Conservation (phyloP, 2,888 invertebrate species). For the Nomada fucata region DNA sequence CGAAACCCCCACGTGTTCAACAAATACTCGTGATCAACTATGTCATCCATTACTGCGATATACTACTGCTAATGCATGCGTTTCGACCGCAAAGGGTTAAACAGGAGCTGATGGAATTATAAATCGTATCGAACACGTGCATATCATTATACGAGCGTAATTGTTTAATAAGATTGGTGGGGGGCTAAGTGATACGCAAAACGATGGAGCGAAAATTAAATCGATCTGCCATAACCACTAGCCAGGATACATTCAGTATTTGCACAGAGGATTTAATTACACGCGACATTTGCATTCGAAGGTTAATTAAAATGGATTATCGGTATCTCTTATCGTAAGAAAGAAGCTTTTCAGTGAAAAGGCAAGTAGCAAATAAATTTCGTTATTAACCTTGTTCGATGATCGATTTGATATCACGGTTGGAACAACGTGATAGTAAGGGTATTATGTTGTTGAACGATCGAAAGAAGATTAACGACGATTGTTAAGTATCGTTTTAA, state of each 20-base stretch:
- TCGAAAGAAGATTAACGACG: slow-evolving; percentile 13
- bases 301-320: slow-evolving; percentile 13
- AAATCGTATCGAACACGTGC: slow-evolving; percentile 14
- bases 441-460: slow-evolving; percentile 31
- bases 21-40: background rate
- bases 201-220: slow-evolving; percentile 22
- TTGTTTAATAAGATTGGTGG: slow-evolving; percentile 13
- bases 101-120: slow-evolving; percentile 16
- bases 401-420: slow-evolving; percentile 30
- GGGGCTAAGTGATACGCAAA: slow-evolving; percentile 5
- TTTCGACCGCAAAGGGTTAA: slow-evolving; percentile 22
- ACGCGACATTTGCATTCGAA: background rate
- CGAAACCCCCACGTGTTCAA: background rate
- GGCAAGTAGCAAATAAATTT: background rate
- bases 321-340: background rate
- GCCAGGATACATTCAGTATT: background rate
- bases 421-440: slow-evolving; percentile 37
- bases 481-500: slow-evolving; percentile 48
- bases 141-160: background rate
- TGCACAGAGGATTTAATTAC: slow-evolving; percentile 14
- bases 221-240: slow-evolving; percentile 6
- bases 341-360: background rate
- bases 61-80: no score
- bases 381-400: slow-evolving; percentile 2
- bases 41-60: background rate